Evolutionary conservation across 2,888 invertebrate species (phyloP), one percentile per base, ranked within the genome.

Genomic region (Shargacucullia verbasci): DNA sequence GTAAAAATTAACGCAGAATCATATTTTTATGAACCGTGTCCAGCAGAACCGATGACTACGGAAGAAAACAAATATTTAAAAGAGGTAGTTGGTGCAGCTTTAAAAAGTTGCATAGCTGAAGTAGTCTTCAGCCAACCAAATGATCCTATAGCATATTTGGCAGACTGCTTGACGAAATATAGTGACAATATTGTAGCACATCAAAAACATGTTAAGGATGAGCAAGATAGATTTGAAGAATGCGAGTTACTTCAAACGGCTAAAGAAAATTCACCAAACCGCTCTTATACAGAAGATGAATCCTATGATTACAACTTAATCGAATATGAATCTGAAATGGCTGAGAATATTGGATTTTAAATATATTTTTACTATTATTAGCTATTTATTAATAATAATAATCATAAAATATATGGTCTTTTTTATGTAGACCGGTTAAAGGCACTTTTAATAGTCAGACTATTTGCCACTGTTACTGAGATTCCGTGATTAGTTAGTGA

Each of bases 121-220:
- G 79, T 82, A 37, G 77, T 85, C 61, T 55, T 85, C 48, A 78
- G 65, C 59, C 83, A 80, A 73, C 83, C 86, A 48, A 25, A 31
- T 27, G 84, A 85, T 75, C 86, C 85, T 20, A 69, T 84, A 13
- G 60, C 63, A 40, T 81, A 77, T 54, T 71, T 85, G 64, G 80
- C 85, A 14, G 66, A 74, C 35, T 50, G 68, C 11, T 74, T 86
- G 40, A 64, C 61, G 29, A 78, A 80, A 46, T 85, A 82, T 58
- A 63, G 68, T 41, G 25, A 52, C 13, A 68, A 63, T 62, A 60
- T 60, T 12, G 58, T 60, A 43, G 45, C 27, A 27, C 54, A 35
- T 15, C 55, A 76, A 14, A 62, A 60, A 33, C 56, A 27, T 40
- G 13, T 58, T 3, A 48, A 39, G 8, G 67, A 76, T 2, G 59